Percentiles rank a stretch among this genome's conserved stretches.
Conservation (phyloP, 2,797 vertebrate genomes). For the Lerista edwardsae region DNA sequence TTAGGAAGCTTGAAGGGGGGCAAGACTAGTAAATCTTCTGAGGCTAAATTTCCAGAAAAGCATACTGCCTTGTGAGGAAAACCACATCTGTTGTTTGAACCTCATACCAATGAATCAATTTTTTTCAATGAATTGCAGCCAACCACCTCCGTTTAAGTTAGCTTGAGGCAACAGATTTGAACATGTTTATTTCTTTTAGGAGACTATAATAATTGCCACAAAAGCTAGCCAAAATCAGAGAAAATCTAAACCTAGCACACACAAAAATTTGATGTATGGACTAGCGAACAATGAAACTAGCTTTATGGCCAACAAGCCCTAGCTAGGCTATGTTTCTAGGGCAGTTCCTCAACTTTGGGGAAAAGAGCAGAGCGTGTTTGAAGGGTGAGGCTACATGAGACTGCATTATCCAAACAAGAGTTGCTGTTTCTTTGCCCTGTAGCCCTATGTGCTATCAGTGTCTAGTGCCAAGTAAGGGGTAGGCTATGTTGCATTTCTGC, state of each 20-base stretch:
- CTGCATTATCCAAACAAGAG: too few species aligned
- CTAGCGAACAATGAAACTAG: constrained; percentile 56
- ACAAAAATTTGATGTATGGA: constrained; percentile 39
- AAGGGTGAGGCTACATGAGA: too few species aligned
- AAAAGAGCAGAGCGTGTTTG: too few species aligned
- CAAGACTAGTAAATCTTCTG: neutral
- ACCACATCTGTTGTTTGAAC: neutral
- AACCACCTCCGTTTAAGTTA: neutral
- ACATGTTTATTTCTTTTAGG: constrained; percentile 18
- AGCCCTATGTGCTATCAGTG: too few species aligned
- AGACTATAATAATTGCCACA: constrained; percentile 37
- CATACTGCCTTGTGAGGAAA: neutral
- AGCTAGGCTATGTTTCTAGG: constrained; percentile 26
- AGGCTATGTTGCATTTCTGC: too few species aligned
- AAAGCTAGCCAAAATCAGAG: constrained; percentile 37
- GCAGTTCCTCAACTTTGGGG: too few species aligned
- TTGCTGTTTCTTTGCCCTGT: too few species aligned
- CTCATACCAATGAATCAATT: neutral
- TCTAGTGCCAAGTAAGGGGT: too few species aligned
- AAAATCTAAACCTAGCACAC: constrained; percentile 48
- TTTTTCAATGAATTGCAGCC: constrained; percentile 17
- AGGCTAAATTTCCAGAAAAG: neutral
- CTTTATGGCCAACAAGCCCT: neutral
- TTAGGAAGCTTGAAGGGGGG: constrained; percentile 8
- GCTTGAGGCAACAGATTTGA: constrained; percentile 57